Evolutionary conservation across 2,113 vertebrate species (phyloP).

Genomic region (Anolis sagrei): DNA sequence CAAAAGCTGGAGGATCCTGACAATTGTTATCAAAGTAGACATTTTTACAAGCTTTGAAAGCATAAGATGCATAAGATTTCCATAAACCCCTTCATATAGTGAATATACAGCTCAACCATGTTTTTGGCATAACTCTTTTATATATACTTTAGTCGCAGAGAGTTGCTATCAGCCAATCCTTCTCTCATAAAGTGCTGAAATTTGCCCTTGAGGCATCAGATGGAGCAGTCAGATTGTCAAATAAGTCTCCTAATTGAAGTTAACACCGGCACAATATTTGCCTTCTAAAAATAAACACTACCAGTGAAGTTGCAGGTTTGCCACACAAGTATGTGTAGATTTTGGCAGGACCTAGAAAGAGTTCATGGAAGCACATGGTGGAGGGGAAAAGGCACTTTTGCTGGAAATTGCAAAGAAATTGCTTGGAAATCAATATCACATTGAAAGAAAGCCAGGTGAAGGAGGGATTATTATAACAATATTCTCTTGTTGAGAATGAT

Average conservation of each 20-base stretch:
- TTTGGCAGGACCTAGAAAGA: conserved; percentile 53
- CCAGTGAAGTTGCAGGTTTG: conserved; percentile 72
- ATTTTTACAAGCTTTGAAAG: not conserved
- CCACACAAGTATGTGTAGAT: conserved; percentile 48
- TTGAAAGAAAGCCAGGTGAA: conserved; percentile 37
- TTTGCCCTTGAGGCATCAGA: conserved; percentile 85
- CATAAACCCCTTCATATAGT: not conserved
- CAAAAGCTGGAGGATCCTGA: not conserved
- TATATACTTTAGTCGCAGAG: conserved; percentile 76
- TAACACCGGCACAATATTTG: conserved; percentile 79
- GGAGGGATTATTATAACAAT: conserved; percentile 27
- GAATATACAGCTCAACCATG: conserved; percentile 27
- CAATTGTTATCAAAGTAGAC: too few relatives aligned
- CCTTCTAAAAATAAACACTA: conserved; percentile 79
- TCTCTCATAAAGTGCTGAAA: conserved; percentile 78
- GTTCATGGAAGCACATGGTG: conserved; percentile 26
- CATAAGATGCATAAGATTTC: not conserved
- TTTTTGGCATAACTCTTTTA: conserved; percentile 63
- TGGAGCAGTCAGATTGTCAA: conserved; percentile 83
- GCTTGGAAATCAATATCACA: conserved; percentile 35
- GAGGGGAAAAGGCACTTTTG: conserved; percentile 7
- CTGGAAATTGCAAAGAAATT: conserved; percentile 24
- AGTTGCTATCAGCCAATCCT: conserved; percentile 64
- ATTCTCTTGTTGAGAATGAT: conserved; percentile 2
- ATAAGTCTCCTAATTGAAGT: conserved; percentile 80